phyloP scores from a whole-genome alignment of 2,888 invertebrate species.

The Trileptium ribeirensis region DNA sequence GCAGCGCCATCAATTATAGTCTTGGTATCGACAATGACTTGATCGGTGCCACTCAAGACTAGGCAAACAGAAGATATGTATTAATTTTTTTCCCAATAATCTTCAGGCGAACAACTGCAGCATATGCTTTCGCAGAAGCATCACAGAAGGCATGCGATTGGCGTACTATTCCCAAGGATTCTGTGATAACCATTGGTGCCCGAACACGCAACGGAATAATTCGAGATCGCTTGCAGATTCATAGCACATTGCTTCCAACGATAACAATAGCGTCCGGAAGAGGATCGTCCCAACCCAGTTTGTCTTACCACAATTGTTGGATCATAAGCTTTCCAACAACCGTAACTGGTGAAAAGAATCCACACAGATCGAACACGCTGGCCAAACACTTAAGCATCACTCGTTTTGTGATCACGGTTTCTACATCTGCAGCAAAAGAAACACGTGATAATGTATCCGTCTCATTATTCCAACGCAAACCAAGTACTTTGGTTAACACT shows the following conservation, averaged over 20 bases:
- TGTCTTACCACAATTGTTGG: neutral
- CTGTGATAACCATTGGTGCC: neutral
- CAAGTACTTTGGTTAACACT: neutral
- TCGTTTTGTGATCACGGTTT: neutral
- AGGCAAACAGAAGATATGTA: constrained; percentile 26
- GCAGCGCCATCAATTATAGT: constrained; percentile 20
- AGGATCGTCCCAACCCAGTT: neutral
- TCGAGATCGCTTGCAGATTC: neutral
- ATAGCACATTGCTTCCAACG: neutral
- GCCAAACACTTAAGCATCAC: neutral
- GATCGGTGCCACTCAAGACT: constrained; percentile 38
- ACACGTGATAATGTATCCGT: neutral
- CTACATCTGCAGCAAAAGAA: neutral
- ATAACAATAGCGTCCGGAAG: neutral
- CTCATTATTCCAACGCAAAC: neutral
- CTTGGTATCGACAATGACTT: constrained; percentile 36
- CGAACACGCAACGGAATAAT: no score
- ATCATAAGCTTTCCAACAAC: neutral
- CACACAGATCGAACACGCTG: neutral
- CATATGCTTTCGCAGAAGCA: constrained; percentile 37
- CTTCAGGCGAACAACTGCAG: constrained; percentile 33
- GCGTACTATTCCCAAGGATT: neutral
- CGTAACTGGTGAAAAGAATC: neutral
- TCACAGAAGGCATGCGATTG: constrained; percentile 35
- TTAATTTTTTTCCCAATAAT: neutral